Evolutionary conservation across 2,888 invertebrate species (phyloP).

Genomic region (Brachyptera putata): DNA sequence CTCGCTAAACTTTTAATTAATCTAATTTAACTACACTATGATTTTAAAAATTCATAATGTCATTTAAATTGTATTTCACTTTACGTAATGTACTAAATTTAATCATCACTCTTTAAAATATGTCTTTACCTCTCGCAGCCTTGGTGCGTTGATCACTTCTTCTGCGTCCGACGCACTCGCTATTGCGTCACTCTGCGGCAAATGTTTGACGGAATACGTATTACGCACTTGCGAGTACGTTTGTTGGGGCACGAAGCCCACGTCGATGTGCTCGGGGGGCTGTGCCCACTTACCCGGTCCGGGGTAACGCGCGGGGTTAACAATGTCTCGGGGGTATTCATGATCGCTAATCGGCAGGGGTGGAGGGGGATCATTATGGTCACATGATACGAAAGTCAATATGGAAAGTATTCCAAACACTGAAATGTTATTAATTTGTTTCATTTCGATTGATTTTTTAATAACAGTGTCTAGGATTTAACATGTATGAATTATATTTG

Average conservation of each 20-base stretch:
- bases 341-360: conserved; percentile 14
- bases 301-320: conserved; percentile 4
- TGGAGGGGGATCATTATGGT: background rate
- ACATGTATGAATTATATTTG: too few species aligned
- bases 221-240: conserved; percentile 56
- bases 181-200: conserved; percentile 56
- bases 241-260: conserved; percentile 39
- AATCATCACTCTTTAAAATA: too few species aligned
- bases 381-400: too few species aligned
- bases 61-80: too few species aligned
- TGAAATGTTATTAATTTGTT: too few species aligned
- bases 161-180: conserved; percentile 56
- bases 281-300: background rate
- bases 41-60: too few species aligned
- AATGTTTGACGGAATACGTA: conserved; percentile 56
- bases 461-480: too few species aligned
- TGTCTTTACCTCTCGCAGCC: conserved; percentile 59
- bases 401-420: too few species aligned
- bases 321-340: background rate
- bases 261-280: conserved; percentile 29
- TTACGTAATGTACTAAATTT: too few species aligned
- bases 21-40: too few species aligned
- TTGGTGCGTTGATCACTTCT: conserved; percentile 58
- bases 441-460: too few species aligned
- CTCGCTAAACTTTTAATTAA: too few species aligned